Evolutionary conservation across 1,140 invertebrate species (phyloP).

Genomic region (Lucilia cuprina): DNA sequence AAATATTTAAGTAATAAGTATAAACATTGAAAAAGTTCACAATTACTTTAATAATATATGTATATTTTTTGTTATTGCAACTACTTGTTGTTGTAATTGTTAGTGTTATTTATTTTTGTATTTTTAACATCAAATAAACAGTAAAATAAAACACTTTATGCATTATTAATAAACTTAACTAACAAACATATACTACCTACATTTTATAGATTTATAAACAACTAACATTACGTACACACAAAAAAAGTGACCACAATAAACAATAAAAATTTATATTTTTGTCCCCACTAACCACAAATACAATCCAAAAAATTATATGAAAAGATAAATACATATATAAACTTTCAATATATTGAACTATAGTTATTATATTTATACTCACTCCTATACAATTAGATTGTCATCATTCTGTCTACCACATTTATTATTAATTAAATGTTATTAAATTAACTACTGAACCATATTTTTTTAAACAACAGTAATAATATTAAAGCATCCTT

Average conservation of each 20-base stretch:
- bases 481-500: too few relatives aligned
- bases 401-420: background rate
- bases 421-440: conserved; percentile 21
- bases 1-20: conserved; percentile 9
- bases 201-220: too few relatives aligned
- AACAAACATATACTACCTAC: background rate
- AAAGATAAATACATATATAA: too few relatives aligned
- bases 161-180: background rate
- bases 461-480: background rate
- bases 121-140: background rate
- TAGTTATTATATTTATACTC: background rate
- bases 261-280: too few relatives aligned
- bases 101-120: background rate
- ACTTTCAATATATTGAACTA: too few relatives aligned
- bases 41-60: conserved; percentile 24
- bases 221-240: too few relatives aligned
- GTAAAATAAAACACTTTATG: background rate
- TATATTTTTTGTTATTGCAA: background rate
- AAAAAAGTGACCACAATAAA: too few relatives aligned
- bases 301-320: too few relatives aligned
- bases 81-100: too few relatives aligned
- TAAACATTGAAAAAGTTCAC: conserved; percentile 24
- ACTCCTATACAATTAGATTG: background rate
- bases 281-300: too few relatives aligned
- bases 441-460: conserved; percentile 22